These are phyloP conservation scores for Ostrea edulis DNA, from an alignment of 1,140 invertebrate species.

Conservation along the genomic window DNA sequence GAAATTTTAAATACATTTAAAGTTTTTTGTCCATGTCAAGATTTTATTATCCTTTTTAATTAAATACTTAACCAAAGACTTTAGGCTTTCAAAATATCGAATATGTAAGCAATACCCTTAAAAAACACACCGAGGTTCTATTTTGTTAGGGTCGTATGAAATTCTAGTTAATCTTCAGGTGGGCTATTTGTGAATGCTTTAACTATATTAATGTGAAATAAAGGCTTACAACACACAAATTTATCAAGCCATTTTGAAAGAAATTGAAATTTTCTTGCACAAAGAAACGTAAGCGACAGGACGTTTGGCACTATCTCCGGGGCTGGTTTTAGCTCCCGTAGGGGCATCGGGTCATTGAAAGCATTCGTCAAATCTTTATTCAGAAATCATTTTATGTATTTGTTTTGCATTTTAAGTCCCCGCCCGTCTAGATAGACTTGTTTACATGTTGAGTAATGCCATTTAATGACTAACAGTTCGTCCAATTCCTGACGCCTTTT, in stretches of 20 bases:
- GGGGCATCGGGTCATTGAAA: neutral
- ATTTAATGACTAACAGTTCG: neutral
- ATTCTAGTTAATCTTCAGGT: neutral
- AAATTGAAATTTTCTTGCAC: constrained; percentile 36
- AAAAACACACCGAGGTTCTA: neutral
- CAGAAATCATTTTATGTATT: constrained; percentile 21
- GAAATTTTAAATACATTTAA: neutral
- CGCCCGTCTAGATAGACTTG: constrained; percentile 6
- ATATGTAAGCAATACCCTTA: neutral
- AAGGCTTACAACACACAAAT: constrained; percentile 5
- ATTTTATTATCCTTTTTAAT: neutral
- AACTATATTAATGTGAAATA: constrained; percentile 27
- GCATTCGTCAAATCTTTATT: constrained; percentile 17
- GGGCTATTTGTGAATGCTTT: neutral
- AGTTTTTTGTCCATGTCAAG: constrained; percentile 5
- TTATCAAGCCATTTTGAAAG: constrained; percentile 20
- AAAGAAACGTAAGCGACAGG: neutral
- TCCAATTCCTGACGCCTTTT: constrained; percentile 6
- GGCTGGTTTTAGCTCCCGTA: neutral
- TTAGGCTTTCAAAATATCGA: neutral
- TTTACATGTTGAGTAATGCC: neutral
- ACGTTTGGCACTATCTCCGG: constrained; percentile 1
- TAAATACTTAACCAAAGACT: neutral
- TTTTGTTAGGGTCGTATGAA: neutral
- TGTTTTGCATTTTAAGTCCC: constrained; percentile 9